phyloP scores from a whole-genome alignment of 2,797 vertebrate species.

The Sarcophilus harrisii region DNA sequence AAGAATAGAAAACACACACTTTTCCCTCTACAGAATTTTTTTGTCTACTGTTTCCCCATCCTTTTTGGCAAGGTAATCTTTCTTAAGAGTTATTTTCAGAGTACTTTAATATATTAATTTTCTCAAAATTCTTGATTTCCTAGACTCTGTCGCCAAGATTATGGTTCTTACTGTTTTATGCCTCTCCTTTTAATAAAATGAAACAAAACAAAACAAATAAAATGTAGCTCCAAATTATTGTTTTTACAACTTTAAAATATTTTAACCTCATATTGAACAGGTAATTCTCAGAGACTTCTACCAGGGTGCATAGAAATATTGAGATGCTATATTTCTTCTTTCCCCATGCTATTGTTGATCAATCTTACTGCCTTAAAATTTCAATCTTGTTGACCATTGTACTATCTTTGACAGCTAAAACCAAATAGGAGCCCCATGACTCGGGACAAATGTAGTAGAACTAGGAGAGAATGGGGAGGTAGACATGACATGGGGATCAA shows the following conservation, averaged over 20 bases:
- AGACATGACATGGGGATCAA: background rate
- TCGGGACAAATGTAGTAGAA: background rate
- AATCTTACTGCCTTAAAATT: background rate
- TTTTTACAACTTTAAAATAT: background rate
- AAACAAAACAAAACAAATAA: background rate
- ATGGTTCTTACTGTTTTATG: background rate
- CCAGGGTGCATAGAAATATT: accelerated
- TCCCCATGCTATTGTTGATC: background rate
- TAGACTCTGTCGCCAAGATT: background rate
- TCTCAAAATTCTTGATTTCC: background rate
- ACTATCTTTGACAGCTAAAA: background rate
- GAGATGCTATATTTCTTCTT: background rate
- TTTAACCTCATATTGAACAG: background rate
- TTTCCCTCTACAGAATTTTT: background rate
- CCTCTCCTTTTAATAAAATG: background rate
- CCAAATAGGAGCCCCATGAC: background rate
- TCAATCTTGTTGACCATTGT: background rate
- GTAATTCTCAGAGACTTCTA: background rate
- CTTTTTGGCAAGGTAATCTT: background rate
- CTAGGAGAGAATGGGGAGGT: background rate
- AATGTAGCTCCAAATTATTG: background rate
- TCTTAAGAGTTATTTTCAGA: background rate
- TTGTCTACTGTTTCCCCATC: background rate
- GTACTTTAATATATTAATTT: background rate
- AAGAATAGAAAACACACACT: background rate